Evolutionary conservation across 2,113 vertebrate species (phyloP), one percentile per base, ranked within the genome.

Genomic region (Pedetes capensis): DNA sequence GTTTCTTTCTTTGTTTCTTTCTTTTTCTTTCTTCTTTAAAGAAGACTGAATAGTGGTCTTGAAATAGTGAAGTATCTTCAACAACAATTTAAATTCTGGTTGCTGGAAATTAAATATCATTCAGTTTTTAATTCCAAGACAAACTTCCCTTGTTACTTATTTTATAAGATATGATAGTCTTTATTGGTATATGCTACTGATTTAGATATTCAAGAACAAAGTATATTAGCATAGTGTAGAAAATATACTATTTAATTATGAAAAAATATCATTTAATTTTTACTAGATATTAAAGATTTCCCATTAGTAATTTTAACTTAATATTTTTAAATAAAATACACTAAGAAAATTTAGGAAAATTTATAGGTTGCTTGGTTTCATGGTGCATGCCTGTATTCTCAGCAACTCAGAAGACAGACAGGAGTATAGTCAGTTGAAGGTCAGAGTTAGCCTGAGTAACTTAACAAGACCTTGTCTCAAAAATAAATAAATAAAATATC

Each of bases 221-320:
- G 11, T 1, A 0, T 94, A 92, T 27, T 69, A 89, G 14, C 84
- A 76, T 69, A 29, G 32, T 27, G 42, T 10, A 63, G 32, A n/a
- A 93, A 82, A 55, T 64, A 29, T n/a, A n/a, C 44, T 95, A 90
- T 94, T 79, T 85, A 83, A 83, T 42, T 63, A 93, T 88, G 49
- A 86, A 82, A 80, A n/a, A n/a, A n/a, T n/a, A n/a, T n/a, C n/a
- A n/a, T n/a, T n/a, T n/a, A n/a, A n/a, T n/a, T n/a, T n/a, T n/a
- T n/a, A n/a, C n/a, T n/a, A n/a, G n/a, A n/a, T n/a, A n/a, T n/a
- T n/a, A n/a, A n/a, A n/a, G n/a, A n/a, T n/a, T n/a, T 4, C 47
- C 44, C 13, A 55, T 37, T 89, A 78, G 18, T 29, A 55, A 59
- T 20, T 87, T 68, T 42, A 69, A 71, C 7, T 13, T 79, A 6